Evolutionary conservation across 2,797 vertebrate genomes (phyloP), one percentile per base, ranked within the genome.

Genomic region (Pseudotriccus pelzelni): DNA sequence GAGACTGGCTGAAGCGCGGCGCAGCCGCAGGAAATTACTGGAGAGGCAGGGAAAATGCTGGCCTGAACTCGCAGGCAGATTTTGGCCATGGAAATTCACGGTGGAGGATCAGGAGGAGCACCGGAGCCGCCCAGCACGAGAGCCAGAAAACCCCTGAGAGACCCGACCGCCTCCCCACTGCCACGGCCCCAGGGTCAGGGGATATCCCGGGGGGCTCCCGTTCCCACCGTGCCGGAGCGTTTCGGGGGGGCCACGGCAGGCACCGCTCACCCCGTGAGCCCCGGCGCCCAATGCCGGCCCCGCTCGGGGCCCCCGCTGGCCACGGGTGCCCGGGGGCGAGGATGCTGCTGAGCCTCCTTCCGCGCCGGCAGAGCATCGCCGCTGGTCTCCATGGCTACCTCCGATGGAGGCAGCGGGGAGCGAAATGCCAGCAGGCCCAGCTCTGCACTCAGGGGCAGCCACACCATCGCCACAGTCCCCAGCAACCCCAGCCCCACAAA

Each of bases 161-260:
- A 17, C 12, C 41, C 39, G 39, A 5, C 2, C 16, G 17, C 50
- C 49, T 8, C 7, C 10, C 36, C 12, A 4, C 36, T 10, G 43
- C 9, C 7, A 0, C 0, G 2, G 37, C 75, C 23, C 32, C 2
- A 1, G 52, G 30, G 11, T 15, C 6, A 0, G 63, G 32, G 27
- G 5, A n/a, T 6, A 16, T 20, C 27, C 19, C 4, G 1, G 17
- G 16, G 32, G 10, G 21, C 17, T 18, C 34, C 68, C 3, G 7
- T 43, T 11, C 39, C 63, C 60, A 3, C 13, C 0, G 0, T 7
- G 17, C 37, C 3, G 4, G 3, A 22, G 22, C 1, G 0, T 84
- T 81, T 78, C 1, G 14, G 66, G 66, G n/a, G 52, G n/a, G 62
- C 56, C 58, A 0, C 0, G 62, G 78, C 80, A 41, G 50, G 32